These are phyloP conservation scores for Brevimyrus niger DNA, from an alignment of 2,113 vertebrate species.

Conservation along the genomic window DNA sequence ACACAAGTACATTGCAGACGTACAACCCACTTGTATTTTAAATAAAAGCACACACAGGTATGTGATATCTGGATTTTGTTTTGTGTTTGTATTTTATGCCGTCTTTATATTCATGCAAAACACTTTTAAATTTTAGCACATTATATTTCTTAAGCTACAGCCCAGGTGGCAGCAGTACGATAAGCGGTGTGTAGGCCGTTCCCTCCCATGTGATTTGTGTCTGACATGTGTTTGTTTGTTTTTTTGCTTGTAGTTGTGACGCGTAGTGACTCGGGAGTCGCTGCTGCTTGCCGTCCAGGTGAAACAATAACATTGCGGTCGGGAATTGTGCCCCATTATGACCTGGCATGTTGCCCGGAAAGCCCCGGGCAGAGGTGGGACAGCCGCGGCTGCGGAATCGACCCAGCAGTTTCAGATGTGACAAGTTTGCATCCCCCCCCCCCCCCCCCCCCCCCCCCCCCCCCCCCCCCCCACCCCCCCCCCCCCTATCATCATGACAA, in stretches of 20 bases:
- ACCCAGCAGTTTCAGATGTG: not conserved
- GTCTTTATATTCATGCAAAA: not conserved
- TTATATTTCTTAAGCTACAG: not conserved
- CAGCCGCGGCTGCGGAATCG: not conserved
- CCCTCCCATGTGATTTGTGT: not conserved
- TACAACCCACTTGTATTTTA: not conserved
- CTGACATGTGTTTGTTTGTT: not conserved
- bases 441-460: no score
- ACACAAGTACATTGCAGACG: not conserved
- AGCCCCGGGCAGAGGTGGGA: not conserved
- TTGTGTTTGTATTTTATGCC: not conserved
- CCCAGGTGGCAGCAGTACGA: not conserved
- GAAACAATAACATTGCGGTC: not conserved
- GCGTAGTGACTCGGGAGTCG: not conserved
- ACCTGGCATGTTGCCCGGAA: not conserved
- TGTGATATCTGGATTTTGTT: not conserved
- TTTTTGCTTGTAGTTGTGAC: not conserved
- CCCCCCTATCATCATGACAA: not conserved
- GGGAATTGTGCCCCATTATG: not conserved
- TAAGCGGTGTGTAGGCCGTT: not conserved
- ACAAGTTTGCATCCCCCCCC: not conserved
- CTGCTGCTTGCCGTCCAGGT: not conserved
- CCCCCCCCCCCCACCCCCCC: no score
- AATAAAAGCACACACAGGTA: not conserved
- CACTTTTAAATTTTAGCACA: not conserved